These are phyloP conservation scores for Nylanderia fulva DNA, from an alignment of 1,140 invertebrate species.

Conservation along the genomic window DNA sequence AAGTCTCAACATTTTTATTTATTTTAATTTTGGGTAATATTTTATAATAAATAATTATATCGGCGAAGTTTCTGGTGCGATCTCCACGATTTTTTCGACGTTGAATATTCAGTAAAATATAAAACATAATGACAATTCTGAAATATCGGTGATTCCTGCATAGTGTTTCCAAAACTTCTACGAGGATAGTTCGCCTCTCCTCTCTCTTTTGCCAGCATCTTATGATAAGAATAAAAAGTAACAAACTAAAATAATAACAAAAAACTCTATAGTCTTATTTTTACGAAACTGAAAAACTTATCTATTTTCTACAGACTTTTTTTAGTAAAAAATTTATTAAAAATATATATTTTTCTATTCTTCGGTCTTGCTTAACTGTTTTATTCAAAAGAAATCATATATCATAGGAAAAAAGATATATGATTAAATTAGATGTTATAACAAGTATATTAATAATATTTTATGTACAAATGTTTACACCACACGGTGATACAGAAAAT, in stretches of 20 bases:
- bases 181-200: too few relatives aligned
- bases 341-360: background rate
- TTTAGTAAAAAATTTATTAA: background rate
- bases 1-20: too few relatives aligned
- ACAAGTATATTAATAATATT: slow-evolving; percentile 75
- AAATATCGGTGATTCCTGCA: too few relatives aligned
- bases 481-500: slow-evolving; percentile 70
- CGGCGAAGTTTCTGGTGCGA: too few relatives aligned
- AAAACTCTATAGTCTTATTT: background rate
- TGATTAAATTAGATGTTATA: slow-evolving; percentile 58
- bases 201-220: background rate
- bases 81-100: too few relatives aligned
- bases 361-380: background rate
- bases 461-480: slow-evolving; percentile 79
- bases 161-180: too few relatives aligned
- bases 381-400: background rate
- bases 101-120: too few relatives aligned
- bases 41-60: too few relatives aligned
- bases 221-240: background rate
- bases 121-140: too few relatives aligned
- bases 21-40: too few relatives aligned
- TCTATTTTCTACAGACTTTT: background rate
- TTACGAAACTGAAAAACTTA: background rate
- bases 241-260: background rate
- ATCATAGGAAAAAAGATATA: slow-evolving; percentile 25